Evolutionary conservation across 1,140 invertebrate genomes (phyloP), one percentile per base, ranked within the genome.

Genomic region (Maconellicoccus hirsutus): DNA sequence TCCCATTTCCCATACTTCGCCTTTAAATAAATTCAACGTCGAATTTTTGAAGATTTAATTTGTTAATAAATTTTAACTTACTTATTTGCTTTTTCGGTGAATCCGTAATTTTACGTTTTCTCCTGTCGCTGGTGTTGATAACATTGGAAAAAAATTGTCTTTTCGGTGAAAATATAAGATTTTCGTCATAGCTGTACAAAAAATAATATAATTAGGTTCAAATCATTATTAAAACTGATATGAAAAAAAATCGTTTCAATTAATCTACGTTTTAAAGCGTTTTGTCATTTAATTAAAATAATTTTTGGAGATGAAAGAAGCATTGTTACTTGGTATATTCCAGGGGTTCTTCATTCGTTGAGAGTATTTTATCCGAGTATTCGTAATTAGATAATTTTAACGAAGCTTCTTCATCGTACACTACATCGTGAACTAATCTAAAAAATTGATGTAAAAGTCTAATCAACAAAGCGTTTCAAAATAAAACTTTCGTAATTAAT

Each of bases 371-470:
- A 16, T 52, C n/a, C 42, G 42, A 52, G 16, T 52, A 52, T 16
- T 52, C 6, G n/a, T 52, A 52, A 3, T 19, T 14, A 16, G 42
- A 52, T 52, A 52, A 52, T 2, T 52, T 52, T 19, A 52, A 16
- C 10, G 42, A 16, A 16, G 42, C 10, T 16, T 91, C 86, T 78
- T 88, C 90, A 73, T 89, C 88, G 74, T 89, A 79, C 73, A 84
- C 83, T 71, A 89, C 86, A 85, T 89, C 88, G 81, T 89, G 88
- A 76, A 90, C 88, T 76, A 91, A 82, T 74, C 89, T 91, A 76
- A 70, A 74, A 72, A 73, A 74, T n/a, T n/a, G n/a, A n/a, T n/a
- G n/a, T n/a, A n/a, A n/a, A n/a, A n/a, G n/a, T n/a, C n/a, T n/a
- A n/a, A n/a, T n/a, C 39, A 76, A 52, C 42, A 52, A 16, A 33